These are phyloP conservation scores for Habrosyne pyritoides DNA, from an alignment of 2,888 invertebrate species.

Conservation along the genomic window DNA sequence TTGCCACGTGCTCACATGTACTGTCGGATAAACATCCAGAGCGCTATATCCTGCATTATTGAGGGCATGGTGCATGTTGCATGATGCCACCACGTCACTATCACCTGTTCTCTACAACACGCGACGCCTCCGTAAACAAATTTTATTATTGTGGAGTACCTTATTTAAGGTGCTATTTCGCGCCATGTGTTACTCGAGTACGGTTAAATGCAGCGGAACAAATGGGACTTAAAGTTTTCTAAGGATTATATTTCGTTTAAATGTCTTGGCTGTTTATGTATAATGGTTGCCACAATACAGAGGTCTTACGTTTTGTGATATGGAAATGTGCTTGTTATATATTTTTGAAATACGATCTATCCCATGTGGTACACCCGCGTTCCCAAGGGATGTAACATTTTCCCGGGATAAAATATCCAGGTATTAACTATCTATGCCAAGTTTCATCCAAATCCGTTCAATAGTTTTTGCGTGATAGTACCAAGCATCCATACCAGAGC, in stretches of 20 bases:
- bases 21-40: background rate
- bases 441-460: too few species aligned
- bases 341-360: background rate
- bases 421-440: too few species aligned
- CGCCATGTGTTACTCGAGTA: background rate
- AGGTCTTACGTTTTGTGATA: background rate
- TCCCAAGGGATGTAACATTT: too few species aligned
- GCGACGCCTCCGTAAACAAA: slow-evolving; percentile 9
- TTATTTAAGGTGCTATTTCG: background rate
- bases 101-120: background rate
- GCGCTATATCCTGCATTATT: background rate
- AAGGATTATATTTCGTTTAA: background rate
- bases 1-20: background rate
- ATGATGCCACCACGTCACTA: background rate
- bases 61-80: background rate
- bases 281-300: background rate
- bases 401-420: too few species aligned
- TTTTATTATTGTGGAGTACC: slow-evolving; percentile 5
- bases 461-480: too few species aligned
- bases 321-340: background rate
- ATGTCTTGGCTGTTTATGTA: background rate
- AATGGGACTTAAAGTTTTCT: background rate
- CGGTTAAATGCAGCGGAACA: background rate
- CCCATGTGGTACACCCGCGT: too few species aligned
- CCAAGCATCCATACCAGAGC: too few species aligned